A percentile compares a stretch with the other conserved stretches of the same genome.
These are phyloP conservation scores for Siniperca chuatsi DNA, from an alignment of 2,113 vertebrate species.

Conservation along the genomic window DNA sequence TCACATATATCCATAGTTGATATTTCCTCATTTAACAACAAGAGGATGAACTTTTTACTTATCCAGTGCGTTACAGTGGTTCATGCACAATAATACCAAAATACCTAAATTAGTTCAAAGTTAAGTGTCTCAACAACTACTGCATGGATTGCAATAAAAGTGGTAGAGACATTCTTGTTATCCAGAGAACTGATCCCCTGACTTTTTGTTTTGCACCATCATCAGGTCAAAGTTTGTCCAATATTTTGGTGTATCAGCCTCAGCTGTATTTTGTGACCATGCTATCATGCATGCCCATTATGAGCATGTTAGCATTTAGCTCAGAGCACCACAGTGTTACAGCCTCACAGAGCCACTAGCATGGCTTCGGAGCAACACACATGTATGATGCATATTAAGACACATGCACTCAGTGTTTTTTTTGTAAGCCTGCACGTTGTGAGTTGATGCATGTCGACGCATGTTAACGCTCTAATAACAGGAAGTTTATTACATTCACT, in stretches of 20 bases:
- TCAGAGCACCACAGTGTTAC: background rate
- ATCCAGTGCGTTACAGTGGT: background rate
- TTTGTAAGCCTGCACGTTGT: background rate
- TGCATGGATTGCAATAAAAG: background rate
- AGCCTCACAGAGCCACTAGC: background rate
- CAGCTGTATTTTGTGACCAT: background rate
- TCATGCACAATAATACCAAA: background rate
- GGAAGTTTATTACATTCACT: background rate
- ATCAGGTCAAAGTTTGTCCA: background rate
- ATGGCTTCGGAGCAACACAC: background rate
- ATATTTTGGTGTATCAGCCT: background rate
- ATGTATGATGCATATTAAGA: background rate
- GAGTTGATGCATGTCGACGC: background rate
- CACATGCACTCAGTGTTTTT: background rate
- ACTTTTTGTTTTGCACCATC: background rate
- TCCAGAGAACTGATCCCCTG: background rate
- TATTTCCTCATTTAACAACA: background rate
- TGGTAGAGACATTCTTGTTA: background rate
- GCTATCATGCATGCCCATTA: background rate
- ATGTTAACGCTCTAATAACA: background rate
- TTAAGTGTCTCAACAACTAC: background rate
- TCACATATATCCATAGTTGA: background rate
- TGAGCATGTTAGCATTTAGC: background rate
- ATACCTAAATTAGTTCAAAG: background rate
- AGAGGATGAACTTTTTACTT: background rate